A percentile compares a stretch with the other conserved stretches of the same genome.
phyloP scores from a whole-genome alignment of 2,888 invertebrate species.

The Andricus curvator region DNA sequence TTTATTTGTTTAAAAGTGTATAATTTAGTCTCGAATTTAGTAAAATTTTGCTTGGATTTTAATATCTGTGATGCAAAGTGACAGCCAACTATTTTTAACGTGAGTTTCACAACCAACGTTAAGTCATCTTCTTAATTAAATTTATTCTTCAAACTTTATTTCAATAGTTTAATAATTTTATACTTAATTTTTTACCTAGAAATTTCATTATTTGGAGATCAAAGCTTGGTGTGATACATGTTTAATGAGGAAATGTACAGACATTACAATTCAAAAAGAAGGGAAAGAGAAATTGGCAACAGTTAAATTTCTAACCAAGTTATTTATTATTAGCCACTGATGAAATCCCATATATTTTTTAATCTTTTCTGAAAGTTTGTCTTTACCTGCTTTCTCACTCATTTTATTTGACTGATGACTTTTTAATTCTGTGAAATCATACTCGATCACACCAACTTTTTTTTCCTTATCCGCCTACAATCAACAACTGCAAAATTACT shows the following conservation, averaged over 20 bases:
- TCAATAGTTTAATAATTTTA: not conserved
- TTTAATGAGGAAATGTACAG: not conserved
- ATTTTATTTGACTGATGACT: not conserved
- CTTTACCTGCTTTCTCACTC: not conserved
- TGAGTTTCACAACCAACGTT: conserved; percentile 7
- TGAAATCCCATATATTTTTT: conserved; percentile 16
- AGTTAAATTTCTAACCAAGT: not conserved
- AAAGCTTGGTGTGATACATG: too few species aligned
- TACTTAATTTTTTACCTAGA: not conserved
- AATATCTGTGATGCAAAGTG: not conserved
- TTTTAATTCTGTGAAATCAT: not conserved
- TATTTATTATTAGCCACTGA: conserved; percentile 17
- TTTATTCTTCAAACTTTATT: not conserved
- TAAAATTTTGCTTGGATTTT: not conserved
- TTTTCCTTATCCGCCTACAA: not conserved
- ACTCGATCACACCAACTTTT: not conserved
- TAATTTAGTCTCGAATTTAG: not conserved
- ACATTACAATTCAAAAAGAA: not conserved
- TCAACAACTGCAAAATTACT: not conserved
- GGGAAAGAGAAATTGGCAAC: conserved; percentile 23
- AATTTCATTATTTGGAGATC: not conserved
- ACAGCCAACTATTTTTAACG: not conserved
- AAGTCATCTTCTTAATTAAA: conserved; percentile 3
- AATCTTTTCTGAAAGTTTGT: not conserved
- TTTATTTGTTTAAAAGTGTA: not conserved